A percentile compares a stretch with the other conserved stretches of the same genome.
Evolutionary conservation across 1,140 invertebrate genomes (phyloP).

Genomic region (Copidosoma floridanum): DNA sequence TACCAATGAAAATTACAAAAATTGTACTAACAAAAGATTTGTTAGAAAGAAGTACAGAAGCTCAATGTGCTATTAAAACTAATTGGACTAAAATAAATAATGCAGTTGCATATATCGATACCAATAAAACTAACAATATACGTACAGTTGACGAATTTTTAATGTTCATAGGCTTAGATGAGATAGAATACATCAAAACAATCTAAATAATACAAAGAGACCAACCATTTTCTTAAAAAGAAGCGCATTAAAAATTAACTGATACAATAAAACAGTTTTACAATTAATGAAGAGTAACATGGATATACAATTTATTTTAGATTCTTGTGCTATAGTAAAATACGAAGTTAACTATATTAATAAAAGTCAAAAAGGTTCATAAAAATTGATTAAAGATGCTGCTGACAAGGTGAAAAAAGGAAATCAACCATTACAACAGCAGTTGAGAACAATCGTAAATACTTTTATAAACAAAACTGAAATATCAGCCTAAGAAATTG

Average conservation of each 20-base stretch:
- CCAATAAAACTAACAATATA: background rate
- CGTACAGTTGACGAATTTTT: background rate
- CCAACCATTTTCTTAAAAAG: slow-evolving; percentile 19
- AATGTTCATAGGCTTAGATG: background rate
- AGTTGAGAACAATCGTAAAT: slow-evolving; percentile 10
- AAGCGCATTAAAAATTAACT: slow-evolving; percentile 18
- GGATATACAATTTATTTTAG: slow-evolving; percentile 18
- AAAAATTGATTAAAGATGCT: slow-evolving; percentile 7
- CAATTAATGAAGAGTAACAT: slow-evolving; percentile 18
- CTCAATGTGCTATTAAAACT: background rate
- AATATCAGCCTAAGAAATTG: slow-evolving; percentile 9
- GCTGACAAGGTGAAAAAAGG: slow-evolving; percentile 7
- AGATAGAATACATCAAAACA: background rate
- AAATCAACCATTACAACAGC: slow-evolving; percentile 8
- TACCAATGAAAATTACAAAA: slow-evolving; percentile 20
- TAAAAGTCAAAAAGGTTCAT: slow-evolving; percentile 8
- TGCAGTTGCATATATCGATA: background rate
- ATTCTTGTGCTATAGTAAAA: slow-evolving; percentile 1
- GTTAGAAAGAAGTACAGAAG: background rate
- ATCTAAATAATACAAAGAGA: slow-evolving; percentile 1
- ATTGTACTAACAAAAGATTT: slow-evolving; percentile 20
- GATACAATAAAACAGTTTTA: slow-evolving; percentile 25
- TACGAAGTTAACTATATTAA: slow-evolving; percentile 7
- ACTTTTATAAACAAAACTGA: slow-evolving; percentile 5
- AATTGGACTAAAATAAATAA: background rate